phyloP scores from a whole-genome alignment of 1,140 invertebrate species.

The Vanessa tameamea region DNA sequence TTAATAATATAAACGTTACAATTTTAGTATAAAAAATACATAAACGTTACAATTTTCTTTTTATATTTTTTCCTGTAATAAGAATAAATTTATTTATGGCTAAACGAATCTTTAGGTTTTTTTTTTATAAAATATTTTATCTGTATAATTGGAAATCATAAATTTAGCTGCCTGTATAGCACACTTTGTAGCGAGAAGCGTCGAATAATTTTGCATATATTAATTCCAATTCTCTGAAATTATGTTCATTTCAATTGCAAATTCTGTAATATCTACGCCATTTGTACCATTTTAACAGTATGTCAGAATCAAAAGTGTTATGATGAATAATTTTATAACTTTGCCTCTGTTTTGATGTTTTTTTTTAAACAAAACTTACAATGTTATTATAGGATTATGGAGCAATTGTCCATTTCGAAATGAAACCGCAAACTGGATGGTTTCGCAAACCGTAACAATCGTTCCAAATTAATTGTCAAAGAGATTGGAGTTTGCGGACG shows the following conservation, averaged over 20 bases:
- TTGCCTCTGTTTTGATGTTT: not conserved
- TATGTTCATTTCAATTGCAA: slow-evolving; percentile 14
- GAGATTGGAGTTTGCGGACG: slow-evolving; percentile 23
- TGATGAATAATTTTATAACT: too few relatives aligned
- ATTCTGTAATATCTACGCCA: not conserved
- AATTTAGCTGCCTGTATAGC: not conserved
- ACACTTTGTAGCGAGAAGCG: not conserved
- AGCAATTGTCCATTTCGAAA: slow-evolving; percentile 24
- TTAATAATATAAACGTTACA: too few relatives aligned
- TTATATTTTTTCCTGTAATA: too few relatives aligned
- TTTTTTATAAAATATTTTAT: not conserved
- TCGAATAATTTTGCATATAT: slow-evolving; percentile 21
- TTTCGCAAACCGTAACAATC: slow-evolving; percentile 20
- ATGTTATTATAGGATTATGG: slow-evolving; percentile 9
- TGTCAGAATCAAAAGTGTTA: not conserved
- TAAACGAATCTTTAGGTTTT: not conserved
- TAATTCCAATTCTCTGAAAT: not conserved
- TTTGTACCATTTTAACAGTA: not conserved
- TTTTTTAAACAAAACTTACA: not conserved
- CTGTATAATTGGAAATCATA: slow-evolving; percentile 4
- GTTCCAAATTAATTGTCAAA: slow-evolving; percentile 21
- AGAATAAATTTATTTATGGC: too few relatives aligned
- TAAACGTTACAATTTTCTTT: too few relatives aligned
- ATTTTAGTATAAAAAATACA: too few relatives aligned
- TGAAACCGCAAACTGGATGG: slow-evolving; percentile 23